Conservation (phyloP, 2,797 vertebrate species). For the Hafferia zeledoni region DNA sequence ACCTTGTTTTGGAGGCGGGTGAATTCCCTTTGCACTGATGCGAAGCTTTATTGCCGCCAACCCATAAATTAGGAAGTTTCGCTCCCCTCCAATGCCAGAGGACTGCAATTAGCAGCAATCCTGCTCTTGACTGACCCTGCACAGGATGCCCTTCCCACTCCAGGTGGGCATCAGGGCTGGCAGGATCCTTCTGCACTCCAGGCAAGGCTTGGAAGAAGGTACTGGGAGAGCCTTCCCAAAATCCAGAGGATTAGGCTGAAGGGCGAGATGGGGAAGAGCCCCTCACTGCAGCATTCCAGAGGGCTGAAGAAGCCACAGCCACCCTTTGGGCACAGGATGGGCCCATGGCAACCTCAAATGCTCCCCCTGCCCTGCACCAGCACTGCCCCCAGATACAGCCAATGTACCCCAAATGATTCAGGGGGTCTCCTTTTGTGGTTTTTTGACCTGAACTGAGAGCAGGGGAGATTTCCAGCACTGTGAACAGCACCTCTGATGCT, state of each 20-base stretch:
- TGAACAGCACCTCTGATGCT: neutral
- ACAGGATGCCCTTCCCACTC: neutral
- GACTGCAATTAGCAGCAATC: neutral
- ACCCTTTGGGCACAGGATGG: accelerated
- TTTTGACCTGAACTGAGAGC: neutral
- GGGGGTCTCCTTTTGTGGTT: neutral
- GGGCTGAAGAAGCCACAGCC: neutral
- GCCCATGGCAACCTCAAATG: neutral
- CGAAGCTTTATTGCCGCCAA: conserved; percentile 27
- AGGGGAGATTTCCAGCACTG: accelerated
- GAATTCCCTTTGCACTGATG: conserved; percentile 37
- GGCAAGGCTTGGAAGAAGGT: neutral
- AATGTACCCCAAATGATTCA: accelerated
- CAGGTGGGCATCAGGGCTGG: neutral
- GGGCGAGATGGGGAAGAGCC: neutral
- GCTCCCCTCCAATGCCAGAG: conserved; percentile 10
- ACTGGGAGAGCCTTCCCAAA: neutral
- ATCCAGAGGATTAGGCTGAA: neutral
- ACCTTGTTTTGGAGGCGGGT: conserved; percentile 59
- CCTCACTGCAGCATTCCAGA: accelerated
- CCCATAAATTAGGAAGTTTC: conserved; percentile 41
- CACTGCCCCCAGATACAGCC: neutral
- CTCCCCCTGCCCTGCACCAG: neutral
- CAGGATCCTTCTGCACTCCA: neutral
- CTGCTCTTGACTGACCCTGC: neutral